A percentile compares a stretch with the other conserved stretches of the same genome.
phyloP scores from a whole-genome alignment of 2,113 vertebrate species.

The Leucopsar rothschildi region DNA sequence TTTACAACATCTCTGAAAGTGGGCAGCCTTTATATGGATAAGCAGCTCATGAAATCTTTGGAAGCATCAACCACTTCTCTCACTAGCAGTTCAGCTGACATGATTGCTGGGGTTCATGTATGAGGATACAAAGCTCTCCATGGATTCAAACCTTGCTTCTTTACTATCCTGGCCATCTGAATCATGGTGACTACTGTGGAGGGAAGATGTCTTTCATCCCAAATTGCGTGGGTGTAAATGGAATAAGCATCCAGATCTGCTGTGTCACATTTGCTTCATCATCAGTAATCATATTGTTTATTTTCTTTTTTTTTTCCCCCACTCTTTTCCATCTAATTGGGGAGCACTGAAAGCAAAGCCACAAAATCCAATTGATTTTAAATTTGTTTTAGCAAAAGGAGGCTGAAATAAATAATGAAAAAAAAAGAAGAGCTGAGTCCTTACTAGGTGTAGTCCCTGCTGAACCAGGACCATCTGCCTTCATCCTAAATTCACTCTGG shows the following conservation, averaged over 20 bases:
- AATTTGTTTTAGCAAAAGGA: not conserved
- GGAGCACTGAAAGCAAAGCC: not conserved
- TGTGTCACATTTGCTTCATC: not conserved
- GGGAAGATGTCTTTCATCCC: not conserved
- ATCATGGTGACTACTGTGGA: not conserved
- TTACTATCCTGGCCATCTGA: not conserved
- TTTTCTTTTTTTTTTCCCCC: not conserved
- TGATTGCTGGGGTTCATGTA: accelerated
- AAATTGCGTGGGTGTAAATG: not conserved
- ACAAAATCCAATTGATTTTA: not conserved
- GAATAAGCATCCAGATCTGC: not conserved
- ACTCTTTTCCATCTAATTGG: not conserved
- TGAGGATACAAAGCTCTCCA: not conserved
- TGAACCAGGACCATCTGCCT: not conserved
- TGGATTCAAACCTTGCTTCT: not conserved
- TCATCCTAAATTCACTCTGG: not conserved
- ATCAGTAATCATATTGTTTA: not conserved
- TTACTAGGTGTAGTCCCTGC: not conserved
- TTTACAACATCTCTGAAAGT: not conserved
- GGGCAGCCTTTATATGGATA: not conserved
- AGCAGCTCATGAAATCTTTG: not conserved
- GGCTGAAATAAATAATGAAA: not conserved
- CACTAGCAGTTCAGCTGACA: not conserved
- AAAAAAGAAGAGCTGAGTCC: not conserved
- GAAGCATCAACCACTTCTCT: not conserved